A percentile compares a stretch with the other conserved stretches of the same genome.
Conservation (phyloP, 1,140 invertebrate genomes). For the Caerostris extrusa region DNA sequence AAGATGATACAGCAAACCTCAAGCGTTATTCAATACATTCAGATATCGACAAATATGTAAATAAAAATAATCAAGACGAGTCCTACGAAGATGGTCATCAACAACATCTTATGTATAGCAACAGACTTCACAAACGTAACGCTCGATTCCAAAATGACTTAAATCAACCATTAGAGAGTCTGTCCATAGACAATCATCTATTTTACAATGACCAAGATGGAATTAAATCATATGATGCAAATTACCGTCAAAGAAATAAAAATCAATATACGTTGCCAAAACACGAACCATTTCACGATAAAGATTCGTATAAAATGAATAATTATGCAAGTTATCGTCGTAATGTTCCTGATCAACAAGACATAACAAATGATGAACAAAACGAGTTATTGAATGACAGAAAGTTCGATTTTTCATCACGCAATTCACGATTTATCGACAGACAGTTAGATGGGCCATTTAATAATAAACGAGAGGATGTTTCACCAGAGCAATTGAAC, state of each 20-base stretch:
- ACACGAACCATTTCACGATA: too few species aligned
- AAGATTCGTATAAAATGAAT: too few species aligned
- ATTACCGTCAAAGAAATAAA: not conserved
- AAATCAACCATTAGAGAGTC: too few species aligned
- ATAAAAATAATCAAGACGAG: not conserved
- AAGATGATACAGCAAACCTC: not conserved
- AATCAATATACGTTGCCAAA: too few species aligned
- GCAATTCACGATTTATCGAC: not conserved
- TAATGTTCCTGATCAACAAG: not conserved
- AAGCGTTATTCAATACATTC: not conserved
- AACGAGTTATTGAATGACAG: not conserved
- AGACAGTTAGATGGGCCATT: not conserved
- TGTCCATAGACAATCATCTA: not conserved
- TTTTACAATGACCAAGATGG: not conserved
- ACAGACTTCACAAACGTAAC: not conserved
- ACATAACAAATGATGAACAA: not conserved
- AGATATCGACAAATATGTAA: not conserved
- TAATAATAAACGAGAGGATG: not conserved
- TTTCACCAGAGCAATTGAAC: not conserved
- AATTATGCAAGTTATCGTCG: too few species aligned
- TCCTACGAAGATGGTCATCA: not conserved
- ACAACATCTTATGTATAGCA: not conserved
- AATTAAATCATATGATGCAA: not conserved
- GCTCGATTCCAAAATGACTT: not conserved
- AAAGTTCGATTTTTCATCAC: not conserved